Evolutionary conservation across 2,797 vertebrate species (phyloP), one percentile per base, ranked within the genome.

Genomic region (Arnoldichthys spilopterus): DNA sequence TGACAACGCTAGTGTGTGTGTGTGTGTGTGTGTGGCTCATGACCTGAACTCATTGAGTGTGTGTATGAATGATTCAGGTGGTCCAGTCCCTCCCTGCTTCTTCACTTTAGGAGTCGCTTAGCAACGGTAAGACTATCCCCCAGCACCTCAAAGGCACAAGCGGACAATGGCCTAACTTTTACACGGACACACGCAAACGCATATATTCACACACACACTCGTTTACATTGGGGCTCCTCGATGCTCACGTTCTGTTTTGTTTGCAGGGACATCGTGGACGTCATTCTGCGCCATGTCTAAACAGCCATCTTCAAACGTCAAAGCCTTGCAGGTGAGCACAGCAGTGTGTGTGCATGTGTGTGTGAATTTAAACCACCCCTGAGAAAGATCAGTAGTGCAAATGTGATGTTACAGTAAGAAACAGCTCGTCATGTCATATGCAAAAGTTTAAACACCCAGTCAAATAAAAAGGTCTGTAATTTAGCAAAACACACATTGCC

Each of bases 261-360:
- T 92, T 87, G 88, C 92, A 94, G 84, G 90, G 96, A 95, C 93
- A 93, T 89, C 92, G 93, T 86, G 89, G 91, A 91, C 85, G 89
- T 86, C 90, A 87, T 47, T 47, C 83, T 83, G 90, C 89, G 94
- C 92, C 90, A 99, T 99, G 97, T 98, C 98, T 88, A 96, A 99
- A 88, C 94, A 95, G 91, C 95, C 95, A 80, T 95, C 96, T 2
- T 95, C 96, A 89, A 97, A 97, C 91, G 97, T 99, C 85, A 98
- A 95, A 92, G 95, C 97, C 92, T 95, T 99, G 87, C 97, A 98
- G 98, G 98, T 99, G 95, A 95, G 94, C 63, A 26, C 13, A 49
- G 11, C 54, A n/a, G 63, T 62, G 59, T 32, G 66, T 72, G 40
- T 71, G 40, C 51, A 62, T 54, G 28, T 66, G n/a, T 37, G 15